These are phyloP conservation scores for Ennomos erosarius DNA, from an alignment of 2,888 invertebrate species.

Conservation along the genomic window DNA sequence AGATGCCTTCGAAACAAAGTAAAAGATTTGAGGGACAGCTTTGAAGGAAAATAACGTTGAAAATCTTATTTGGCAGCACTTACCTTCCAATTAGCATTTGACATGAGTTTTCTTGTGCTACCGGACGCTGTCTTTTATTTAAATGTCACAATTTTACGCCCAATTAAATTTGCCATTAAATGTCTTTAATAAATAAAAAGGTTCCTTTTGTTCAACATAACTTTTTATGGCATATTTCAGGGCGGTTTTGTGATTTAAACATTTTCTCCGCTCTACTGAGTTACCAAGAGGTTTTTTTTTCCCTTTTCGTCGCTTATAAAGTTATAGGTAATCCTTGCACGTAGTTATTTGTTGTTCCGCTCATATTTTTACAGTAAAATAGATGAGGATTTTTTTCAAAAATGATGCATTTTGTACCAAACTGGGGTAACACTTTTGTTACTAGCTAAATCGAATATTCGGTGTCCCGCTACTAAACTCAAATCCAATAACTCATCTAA, in stretches of 20 bases:
- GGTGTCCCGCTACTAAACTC: conserved; percentile 1
- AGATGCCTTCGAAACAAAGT: conserved; percentile 62
- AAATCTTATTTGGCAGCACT: conserved; percentile 67
- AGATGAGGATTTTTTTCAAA: too few relatives aligned
- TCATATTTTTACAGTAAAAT: too few relatives aligned
- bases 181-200: conserved; percentile 15
- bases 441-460: not conserved
- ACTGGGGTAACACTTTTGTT: not conserved
- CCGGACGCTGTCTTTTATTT: conserved; percentile 24
- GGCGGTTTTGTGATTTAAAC: not conserved
- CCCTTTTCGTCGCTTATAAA: too few relatives aligned
- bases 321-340: too few relatives aligned
- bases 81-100: conserved; percentile 70
- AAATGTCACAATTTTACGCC: conserved; percentile 32
- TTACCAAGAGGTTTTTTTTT: too few relatives aligned
- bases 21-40: conserved; percentile 71
- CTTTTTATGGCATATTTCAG: conserved; percentile 5
- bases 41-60: conserved; percentile 60
- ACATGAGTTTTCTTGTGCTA: conserved; percentile 44
- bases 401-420: too few relatives aligned
- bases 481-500: conserved; percentile 13
- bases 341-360: too few relatives aligned
- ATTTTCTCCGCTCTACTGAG: too few relatives aligned
- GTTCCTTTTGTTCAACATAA: conserved; percentile 16
- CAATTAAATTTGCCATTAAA: conserved; percentile 26